Base-by-base conservation (phyloP, 2,888 invertebrate genomes). In the Macropis europaea region DNA sequence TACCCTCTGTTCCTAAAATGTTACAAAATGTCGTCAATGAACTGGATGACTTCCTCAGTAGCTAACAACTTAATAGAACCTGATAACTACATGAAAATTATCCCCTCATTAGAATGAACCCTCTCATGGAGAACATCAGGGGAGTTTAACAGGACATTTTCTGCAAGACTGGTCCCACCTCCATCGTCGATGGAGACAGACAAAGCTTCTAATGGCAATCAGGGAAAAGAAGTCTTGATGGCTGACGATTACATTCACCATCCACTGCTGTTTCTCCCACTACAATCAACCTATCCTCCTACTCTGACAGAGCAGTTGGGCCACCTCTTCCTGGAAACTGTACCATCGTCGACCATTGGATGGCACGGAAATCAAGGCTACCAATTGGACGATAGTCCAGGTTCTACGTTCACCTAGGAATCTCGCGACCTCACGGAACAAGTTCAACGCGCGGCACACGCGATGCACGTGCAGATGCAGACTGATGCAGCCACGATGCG, bases 201-300 rank as follows among this genome's bases (percentile, higher is more conserved):
- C 42, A 11, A 36, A 32, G 24, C 26, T 19, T 6, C 26, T 15
- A 42, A 42, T 54, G 52, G 9, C 24, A 43, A 67, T 30, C n/a
- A n/a, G 30, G 40, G 50, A 75, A 66, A 69, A 69, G 60, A 61
- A 73, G 45, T 52, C 38, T 57, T 42, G 73, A 78, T 78, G 80
- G 76, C 77, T 76, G 78, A 78, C 80, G 50, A 78, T 73, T 76
- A 63, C 73, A 50, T 69, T 73, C 69, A 66, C 73, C 69, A 76
- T 70, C 73, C 30, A 32, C 53, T 59, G 73, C 54, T 43, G 63
- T 67, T 22, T 79, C 78, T 76, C 80, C 78, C 80, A 78, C 78
- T 69, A 76, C 57, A 28, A 7, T 26, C 47, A n/a, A 24, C 38
- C 63, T 69, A 57, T 61, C 67, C 78, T 67, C 76, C 69, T 72